Conservation (phyloP, 1,140 invertebrate species). For the Subanguina moxae region DNA sequence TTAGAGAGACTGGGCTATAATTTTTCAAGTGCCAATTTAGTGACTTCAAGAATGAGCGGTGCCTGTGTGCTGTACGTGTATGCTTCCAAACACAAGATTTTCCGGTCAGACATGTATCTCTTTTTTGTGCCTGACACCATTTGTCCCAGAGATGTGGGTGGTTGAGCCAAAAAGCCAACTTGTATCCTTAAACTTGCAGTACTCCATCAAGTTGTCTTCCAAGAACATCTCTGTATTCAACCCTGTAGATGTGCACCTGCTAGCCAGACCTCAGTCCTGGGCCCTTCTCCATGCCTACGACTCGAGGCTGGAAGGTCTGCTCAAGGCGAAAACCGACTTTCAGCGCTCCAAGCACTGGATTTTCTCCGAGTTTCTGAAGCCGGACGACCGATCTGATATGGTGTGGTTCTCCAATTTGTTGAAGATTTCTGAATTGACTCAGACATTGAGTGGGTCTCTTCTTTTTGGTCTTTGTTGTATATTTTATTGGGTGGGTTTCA, state of each 20-base stretch:
- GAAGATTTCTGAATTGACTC: background rate
- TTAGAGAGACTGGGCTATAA: no score
- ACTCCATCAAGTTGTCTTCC: constrained; percentile 7
- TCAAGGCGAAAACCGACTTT: background rate
- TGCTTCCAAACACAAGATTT: background rate
- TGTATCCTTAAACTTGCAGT: background rate
- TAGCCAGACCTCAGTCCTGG: background rate
- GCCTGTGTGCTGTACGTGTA: constrained; percentile 9
- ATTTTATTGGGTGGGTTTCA: constrained; percentile 6
- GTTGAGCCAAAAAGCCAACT: background rate
- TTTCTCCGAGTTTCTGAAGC: constrained; percentile 4
- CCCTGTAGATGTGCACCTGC: constrained; percentile 8
- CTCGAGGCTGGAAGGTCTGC: background rate
- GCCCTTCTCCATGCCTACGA: constrained; percentile 4
- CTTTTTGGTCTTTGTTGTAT: background rate
- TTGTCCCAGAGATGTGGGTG: background rate
- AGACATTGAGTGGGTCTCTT: background rate
- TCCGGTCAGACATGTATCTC: constrained; percentile 2
- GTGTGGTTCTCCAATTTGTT: constrained; percentile 7
- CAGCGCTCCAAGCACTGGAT: background rate
- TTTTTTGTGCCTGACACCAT: background rate
- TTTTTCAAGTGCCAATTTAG: background rate
- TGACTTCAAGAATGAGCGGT: constrained; percentile 2
- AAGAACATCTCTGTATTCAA: constrained; percentile 7
- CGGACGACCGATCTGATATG: background rate